phyloP scores from a whole-genome alignment of 2,888 invertebrate genomes.

The Dryocosmus kuriphilus region DNA sequence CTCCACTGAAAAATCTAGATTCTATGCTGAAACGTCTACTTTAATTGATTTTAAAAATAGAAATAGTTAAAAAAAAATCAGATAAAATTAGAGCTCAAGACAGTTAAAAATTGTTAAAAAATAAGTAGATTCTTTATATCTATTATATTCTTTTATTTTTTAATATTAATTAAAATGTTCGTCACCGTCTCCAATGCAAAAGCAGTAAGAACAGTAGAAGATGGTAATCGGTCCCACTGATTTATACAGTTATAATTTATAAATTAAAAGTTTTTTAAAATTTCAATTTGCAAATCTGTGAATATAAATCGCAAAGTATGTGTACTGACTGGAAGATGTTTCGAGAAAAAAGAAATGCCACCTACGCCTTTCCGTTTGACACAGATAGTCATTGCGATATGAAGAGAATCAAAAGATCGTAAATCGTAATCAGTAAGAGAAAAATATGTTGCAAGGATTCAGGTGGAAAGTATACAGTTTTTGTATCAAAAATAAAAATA shows the following conservation, averaged over 20 bases:
- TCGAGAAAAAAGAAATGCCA: background rate
- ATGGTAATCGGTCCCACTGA: background rate
- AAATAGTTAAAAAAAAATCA: too few species aligned
- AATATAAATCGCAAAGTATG: background rate
- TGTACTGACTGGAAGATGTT: background rate
- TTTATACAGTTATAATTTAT: background rate
- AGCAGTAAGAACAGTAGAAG: background rate
- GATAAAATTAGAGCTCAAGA: too few species aligned
- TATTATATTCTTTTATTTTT: too few species aligned
- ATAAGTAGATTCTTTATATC: too few species aligned
- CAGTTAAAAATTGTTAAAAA: too few species aligned
- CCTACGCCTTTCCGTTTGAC: background rate
- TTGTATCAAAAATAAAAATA: too few species aligned
- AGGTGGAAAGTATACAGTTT: too few species aligned
- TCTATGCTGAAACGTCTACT: too few species aligned
- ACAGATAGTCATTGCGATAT: background rate
- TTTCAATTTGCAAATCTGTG: background rate
- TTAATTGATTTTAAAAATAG: too few species aligned
- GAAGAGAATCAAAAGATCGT: constrained; percentile 4
- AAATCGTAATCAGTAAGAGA: background rate
- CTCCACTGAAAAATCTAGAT: too few species aligned
- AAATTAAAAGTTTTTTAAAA: background rate
- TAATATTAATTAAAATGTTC: too few species aligned
- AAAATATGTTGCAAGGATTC: background rate
- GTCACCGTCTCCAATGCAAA: too few species aligned